Evolutionary conservation across 2,888 invertebrate genomes (phyloP), one percentile per base, ranked within the genome.

Genomic region (Anagyrus pseudococci): DNA sequence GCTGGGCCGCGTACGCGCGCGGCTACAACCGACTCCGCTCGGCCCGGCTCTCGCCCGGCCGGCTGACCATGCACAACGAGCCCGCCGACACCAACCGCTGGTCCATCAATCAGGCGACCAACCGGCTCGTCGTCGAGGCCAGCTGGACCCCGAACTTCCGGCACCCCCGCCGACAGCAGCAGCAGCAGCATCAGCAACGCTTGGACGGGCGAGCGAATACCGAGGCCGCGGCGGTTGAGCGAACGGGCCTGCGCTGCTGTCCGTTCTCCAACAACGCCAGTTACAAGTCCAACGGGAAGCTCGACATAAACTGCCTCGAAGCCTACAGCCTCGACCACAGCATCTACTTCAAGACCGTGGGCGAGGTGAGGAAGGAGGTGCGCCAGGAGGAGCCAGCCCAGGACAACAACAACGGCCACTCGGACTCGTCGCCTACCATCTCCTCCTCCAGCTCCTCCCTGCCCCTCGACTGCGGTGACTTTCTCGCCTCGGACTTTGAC

Each of bases 331-430:
- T 79, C 62, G 80, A 80, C 56, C 80, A 80, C 56, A 80, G 80
- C 47, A 80, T 80, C 41, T 80, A 80, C 56, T 80, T 80, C 62
- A 79, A 80, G 67, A 80, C 80, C 0, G 74, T 80, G 25, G 80
- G 80, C 2, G 80, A 80, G 52, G 72, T 79, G 1, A 73, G 69
- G 26, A 75, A 67, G 55, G 70, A 50, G 33, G 17, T 41, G 15
- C 19, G 44, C 19, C 17, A 20, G 33, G 43, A 57, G 13, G 48
- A 33, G 8, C 37, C 10, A 26, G 15, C n/a, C 29, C 13, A 2
- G 6, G n/a, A 71, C 41, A 73, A 70, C 37, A 71, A 43, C 25
- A 62, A 58, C 22, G 49, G 23, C 33, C 33, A 44, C 26, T 13
- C 26, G 2, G 41, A 7, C 25, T n/a, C 20, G 44, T 8, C 26